Conservation (phyloP, 1,140 invertebrate genomes). For the Zaprionus africanus region DNA sequence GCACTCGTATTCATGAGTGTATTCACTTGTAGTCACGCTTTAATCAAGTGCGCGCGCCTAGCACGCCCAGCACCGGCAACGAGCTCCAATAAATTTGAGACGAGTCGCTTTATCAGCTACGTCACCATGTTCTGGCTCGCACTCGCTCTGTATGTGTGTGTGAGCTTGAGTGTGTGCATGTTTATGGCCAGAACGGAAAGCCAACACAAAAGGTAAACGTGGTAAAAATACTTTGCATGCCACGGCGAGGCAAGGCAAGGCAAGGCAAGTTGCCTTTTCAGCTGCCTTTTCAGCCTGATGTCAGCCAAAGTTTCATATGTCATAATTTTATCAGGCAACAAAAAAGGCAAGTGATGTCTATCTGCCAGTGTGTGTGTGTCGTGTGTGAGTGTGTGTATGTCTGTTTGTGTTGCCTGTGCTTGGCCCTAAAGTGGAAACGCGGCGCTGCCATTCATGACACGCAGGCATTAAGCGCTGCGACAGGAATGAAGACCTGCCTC, state of each 20-base stretch:
- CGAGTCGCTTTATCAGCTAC: constrained; percentile 68
- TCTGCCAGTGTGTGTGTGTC: constrained; percentile 32
- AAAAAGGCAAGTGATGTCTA: constrained; percentile 56
- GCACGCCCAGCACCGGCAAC: constrained; percentile 46
- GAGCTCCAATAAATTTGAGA: constrained; percentile 64
- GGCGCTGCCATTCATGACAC: constrained; percentile 79
- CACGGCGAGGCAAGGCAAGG: constrained; percentile 16
- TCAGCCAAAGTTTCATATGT: constrained; percentile 82
- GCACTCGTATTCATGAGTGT: constrained; percentile 11
- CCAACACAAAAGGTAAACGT: constrained; percentile 46
- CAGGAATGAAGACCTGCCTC: constrained; percentile 42
- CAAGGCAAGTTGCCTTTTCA: constrained; percentile 46
- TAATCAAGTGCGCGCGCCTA: constrained; percentile 55
- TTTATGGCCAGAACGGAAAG: constrained; percentile 70
- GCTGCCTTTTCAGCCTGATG: constrained; percentile 47
- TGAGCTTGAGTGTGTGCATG: constrained; percentile 58
- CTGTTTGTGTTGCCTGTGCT: constrained; percentile 18
- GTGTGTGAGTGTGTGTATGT: constrained; percentile 23
- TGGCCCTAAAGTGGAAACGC: constrained; percentile 75
- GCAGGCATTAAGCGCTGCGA: constrained; percentile 75
- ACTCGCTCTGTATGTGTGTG: constrained; percentile 30
- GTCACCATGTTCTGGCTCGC: constrained; percentile 49
- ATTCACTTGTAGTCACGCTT: constrained; percentile 20
- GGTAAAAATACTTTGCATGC: constrained; percentile 64
- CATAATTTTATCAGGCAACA: constrained; percentile 82